phyloP scores from a whole-genome alignment of 2,888 invertebrate species.

The Ophioninae sp. region DNA sequence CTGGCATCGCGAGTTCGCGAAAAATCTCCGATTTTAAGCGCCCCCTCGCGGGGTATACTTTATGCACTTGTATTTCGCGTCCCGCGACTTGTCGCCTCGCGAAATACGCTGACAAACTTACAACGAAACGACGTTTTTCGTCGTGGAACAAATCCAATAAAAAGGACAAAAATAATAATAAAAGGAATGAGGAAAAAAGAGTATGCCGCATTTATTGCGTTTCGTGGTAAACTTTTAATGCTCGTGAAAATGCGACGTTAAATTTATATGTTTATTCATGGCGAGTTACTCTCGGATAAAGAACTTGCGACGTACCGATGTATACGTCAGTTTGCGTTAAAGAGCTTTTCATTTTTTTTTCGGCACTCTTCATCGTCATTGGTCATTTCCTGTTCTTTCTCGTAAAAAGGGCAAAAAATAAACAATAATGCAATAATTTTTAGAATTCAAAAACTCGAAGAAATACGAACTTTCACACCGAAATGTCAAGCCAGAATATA shows the following conservation, averaged over 20 bases:
- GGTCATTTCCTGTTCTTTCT: neutral
- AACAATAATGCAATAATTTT: neutral
- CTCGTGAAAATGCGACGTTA: constrained; percentile 30
- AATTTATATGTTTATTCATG: constrained; percentile 22
- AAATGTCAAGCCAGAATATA: neutral
- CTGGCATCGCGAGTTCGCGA: neutral
- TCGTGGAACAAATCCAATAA: constrained; percentile 1
- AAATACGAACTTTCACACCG: neutral
- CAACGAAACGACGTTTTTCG: constrained; percentile 33
- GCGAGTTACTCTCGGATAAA: constrained; percentile 9
- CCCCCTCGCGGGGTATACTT: constrained; percentile 16
- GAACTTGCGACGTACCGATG: neutral
- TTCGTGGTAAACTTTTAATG: constrained; percentile 57
- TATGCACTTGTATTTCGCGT: constrained; percentile 14
- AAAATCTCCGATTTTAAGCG: constrained; percentile 23
- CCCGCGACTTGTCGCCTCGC: constrained; percentile 25
- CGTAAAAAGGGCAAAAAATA: neutral
- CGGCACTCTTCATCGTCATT: neutral
- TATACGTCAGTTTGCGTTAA: neutral
- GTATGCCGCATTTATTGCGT: constrained; percentile 33
- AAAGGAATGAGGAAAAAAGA: neutral
- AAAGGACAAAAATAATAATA: constrained; percentile 12
- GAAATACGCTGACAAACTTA: constrained; percentile 55
- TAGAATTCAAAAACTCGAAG: neutral
- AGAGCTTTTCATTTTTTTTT: neutral